Conservation (phyloP, 1,140 invertebrate genomes). For the Anoplolepis gracilipes region DNA sequence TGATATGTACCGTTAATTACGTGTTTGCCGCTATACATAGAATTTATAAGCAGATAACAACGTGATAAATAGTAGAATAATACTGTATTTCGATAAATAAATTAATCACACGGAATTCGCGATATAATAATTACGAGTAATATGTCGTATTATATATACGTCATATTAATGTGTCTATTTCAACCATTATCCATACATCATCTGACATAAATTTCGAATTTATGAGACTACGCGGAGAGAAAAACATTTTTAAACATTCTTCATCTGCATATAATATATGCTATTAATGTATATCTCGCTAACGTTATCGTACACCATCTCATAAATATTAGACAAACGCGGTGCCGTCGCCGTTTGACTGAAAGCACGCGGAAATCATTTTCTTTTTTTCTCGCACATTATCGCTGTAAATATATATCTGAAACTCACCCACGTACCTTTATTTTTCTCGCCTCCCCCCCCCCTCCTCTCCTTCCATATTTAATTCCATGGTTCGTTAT, state of each 20-base stretch:
- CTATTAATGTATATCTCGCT: constrained; percentile 37
- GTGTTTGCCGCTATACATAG: not conserved
- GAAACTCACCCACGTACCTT: constrained; percentile 32
- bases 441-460: not conserved
- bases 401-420: too few species aligned
- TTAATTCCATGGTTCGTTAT: constrained; percentile 29
- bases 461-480: not conserved
- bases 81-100: not conserved
- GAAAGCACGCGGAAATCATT: constrained; percentile 28
- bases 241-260: constrained; percentile 3
- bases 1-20: constrained; percentile 27
- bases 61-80: not conserved
- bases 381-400: not conserved
- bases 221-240: not conserved
- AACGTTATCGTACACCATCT: constrained; percentile 9
- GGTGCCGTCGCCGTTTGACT: not conserved
- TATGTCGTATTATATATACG: not conserved
- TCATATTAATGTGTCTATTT: not conserved
- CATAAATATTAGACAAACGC: constrained; percentile 31
- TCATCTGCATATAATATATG: constrained; percentile 20
- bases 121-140: not conserved
- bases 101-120: not conserved
- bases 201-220: constrained; percentile 6
- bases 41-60: not conserved
- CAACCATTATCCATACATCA: not conserved